Conservation (phyloP, 2,888 invertebrate genomes). For the Leucozona laternaria region DNA sequence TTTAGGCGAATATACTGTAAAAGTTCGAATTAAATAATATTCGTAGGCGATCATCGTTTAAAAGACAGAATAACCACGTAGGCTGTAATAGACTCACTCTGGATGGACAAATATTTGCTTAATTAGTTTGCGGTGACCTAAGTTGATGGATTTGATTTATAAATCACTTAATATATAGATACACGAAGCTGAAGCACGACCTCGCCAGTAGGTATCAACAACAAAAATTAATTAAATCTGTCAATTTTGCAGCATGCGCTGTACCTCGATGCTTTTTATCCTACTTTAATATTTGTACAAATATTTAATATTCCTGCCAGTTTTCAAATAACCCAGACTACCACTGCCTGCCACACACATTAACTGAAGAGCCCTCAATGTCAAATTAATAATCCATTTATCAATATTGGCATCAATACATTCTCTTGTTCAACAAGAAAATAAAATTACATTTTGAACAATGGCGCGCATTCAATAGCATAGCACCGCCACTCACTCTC, state of each 20-base stretch:
- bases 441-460: slow-evolving; percentile 65
- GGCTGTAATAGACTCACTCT: slow-evolving; percentile 13
- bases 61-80: slow-evolving; percentile 9
- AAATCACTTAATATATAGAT: slow-evolving; percentile 17
- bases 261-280: background rate
- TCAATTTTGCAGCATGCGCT: background rate
- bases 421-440: slow-evolving; percentile 62
- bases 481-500: background rate
- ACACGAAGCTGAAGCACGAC: background rate
- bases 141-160: slow-evolving; percentile 54
- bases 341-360: no score
- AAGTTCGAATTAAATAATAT: background rate
- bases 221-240: slow-evolving; percentile 24
- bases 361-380: slow-evolving; percentile 24
- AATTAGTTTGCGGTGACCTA: slow-evolving; percentile 52
- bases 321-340: background rate
- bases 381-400: slow-evolving; percentile 77
- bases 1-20: background rate
- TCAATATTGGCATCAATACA: slow-evolving; percentile 65
- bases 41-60: slow-evolving; percentile 39
- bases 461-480: slow-evolving; percentile 33
- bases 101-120: slow-evolving; percentile 55
- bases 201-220: background rate
- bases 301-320: slow-evolving; percentile 38
- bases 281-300: slow-evolving; percentile 18